phyloP scores from a whole-genome alignment of 2,113 vertebrate genomes.

The Verasper variegatus region DNA sequence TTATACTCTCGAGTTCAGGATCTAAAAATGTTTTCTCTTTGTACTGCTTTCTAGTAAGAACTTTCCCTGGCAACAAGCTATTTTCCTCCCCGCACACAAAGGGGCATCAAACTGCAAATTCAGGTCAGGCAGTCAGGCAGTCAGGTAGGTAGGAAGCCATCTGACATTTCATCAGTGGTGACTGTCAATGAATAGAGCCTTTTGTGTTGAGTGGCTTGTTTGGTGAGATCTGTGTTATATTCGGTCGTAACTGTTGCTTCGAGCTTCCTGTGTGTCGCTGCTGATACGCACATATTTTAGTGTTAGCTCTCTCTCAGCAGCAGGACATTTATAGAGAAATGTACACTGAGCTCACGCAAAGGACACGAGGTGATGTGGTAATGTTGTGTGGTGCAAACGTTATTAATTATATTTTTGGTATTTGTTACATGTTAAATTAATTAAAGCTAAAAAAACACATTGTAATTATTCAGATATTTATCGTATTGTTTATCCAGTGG shows the following conservation, averaged over 20 bases:
- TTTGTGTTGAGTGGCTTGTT: constrained; percentile 28
- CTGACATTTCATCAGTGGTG: constrained; percentile 48
- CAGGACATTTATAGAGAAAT: neutral
- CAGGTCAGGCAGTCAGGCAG: constrained; percentile 38
- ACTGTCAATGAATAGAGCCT: constrained; percentile 44
- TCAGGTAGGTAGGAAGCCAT: constrained; percentile 30
- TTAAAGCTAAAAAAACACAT: too few relatives aligned
- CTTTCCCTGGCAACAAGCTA: constrained; percentile 24
- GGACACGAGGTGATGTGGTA: neutral
- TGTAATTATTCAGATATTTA: too few relatives aligned
- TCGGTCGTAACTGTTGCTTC: constrained; percentile 16
- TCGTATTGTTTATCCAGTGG: too few relatives aligned
- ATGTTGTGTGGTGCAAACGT: neutral
- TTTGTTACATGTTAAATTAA: too few relatives aligned
- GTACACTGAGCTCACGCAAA: neutral
- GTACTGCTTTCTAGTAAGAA: neutral
- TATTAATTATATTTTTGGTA: too few relatives aligned
- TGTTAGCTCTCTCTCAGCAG: neutral
- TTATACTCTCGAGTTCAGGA: neutral
- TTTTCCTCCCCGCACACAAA: constrained; percentile 29
- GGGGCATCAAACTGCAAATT: constrained; percentile 49
- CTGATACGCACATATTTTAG: neutral
- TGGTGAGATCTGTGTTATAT: constrained; percentile 29
- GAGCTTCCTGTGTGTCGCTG: neutral
- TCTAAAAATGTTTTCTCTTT: constrained; percentile 11